Evolutionary conservation across 2,113 vertebrate species (phyloP).

Genomic region (Candoia aspera): DNA sequence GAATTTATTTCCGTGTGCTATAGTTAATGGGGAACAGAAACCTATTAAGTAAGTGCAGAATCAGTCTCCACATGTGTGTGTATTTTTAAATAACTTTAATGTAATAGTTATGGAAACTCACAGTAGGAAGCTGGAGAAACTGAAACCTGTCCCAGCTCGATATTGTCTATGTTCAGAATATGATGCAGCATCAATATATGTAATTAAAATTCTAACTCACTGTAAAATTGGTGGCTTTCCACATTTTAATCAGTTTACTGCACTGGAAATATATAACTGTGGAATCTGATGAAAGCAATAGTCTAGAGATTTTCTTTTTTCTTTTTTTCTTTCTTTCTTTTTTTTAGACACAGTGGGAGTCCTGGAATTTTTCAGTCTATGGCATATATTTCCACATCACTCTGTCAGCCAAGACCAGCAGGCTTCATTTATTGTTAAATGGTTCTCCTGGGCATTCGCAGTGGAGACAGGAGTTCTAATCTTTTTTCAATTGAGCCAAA

Average conservation of each 20-base stretch:
- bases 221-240: conserved; percentile 49
- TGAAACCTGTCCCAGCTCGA: conserved; percentile 28
- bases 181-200: neutral
- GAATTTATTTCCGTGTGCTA: neutral
- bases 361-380: conserved; percentile 64
- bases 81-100: conserved; percentile 2
- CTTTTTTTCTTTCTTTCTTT: neutral
- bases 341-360: conserved; percentile 57
- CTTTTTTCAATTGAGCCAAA: conserved; percentile 60
- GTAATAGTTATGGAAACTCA: conserved; percentile 13
- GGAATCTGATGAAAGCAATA: conserved; percentile 51
- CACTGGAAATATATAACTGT: conserved; percentile 39
- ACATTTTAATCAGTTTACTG: conserved; percentile 51
- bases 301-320: conserved; percentile 38
- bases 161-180: conserved; percentile 9
- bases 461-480: conserved; percentile 66
- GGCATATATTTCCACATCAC: conserved; percentile 51
- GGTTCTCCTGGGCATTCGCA: conserved; percentile 53
- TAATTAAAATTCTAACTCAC: conserved; percentile 40
- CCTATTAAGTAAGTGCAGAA: neutral
- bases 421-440: conserved; percentile 56
- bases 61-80: conserved; percentile 7
- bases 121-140: conserved; percentile 40
- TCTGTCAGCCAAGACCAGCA: conserved; percentile 60
- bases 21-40: conserved; percentile 10